A percentile compares a stretch with the other conserved stretches of the same genome.
These are phyloP conservation scores for Dasyornis broadbenti DNA, from an alignment of 2,113 vertebrate genomes.

Conservation along the genomic window DNA sequence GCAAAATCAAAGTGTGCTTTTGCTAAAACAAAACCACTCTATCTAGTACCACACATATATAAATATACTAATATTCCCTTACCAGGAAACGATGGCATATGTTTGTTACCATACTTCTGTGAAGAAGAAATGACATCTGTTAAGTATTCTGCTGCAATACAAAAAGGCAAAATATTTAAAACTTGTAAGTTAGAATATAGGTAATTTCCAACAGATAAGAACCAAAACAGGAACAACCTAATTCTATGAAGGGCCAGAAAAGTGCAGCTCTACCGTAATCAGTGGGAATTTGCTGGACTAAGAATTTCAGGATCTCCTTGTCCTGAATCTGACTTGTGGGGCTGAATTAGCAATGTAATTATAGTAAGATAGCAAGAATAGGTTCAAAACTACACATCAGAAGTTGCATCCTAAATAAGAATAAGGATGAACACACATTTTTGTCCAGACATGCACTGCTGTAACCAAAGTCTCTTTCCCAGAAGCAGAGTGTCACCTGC, in stretches of 20 bases:
- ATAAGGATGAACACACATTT: not conserved
- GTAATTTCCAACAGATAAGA: not conserved
- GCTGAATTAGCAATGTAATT: not conserved
- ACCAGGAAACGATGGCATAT: not conserved
- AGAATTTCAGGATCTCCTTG: not conserved
- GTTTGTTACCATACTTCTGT: not conserved
- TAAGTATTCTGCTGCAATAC: not conserved
- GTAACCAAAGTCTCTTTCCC: not conserved
- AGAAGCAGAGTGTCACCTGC: not conserved
- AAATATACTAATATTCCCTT: not conserved
- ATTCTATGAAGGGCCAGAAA: not conserved
- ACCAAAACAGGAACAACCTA: not conserved
- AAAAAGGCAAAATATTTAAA: not conserved
- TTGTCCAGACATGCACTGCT: fast-evolving
- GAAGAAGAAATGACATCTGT: not conserved
- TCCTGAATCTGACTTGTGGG: not conserved
- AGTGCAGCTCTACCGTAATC: not conserved
- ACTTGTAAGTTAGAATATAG: not conserved
- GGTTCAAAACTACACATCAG: not conserved
- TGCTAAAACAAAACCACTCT: not conserved
- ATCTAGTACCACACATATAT: not conserved
- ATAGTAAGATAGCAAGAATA: not conserved
- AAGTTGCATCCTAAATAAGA: not conserved
- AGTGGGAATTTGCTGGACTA: not conserved
- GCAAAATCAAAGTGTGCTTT: not conserved